Percentiles rank a stretch among this genome's conserved stretches.
Evolutionary conservation across 2,888 invertebrate genomes (phyloP).

Genomic region (Reticulitermes lucifugus): DNA sequence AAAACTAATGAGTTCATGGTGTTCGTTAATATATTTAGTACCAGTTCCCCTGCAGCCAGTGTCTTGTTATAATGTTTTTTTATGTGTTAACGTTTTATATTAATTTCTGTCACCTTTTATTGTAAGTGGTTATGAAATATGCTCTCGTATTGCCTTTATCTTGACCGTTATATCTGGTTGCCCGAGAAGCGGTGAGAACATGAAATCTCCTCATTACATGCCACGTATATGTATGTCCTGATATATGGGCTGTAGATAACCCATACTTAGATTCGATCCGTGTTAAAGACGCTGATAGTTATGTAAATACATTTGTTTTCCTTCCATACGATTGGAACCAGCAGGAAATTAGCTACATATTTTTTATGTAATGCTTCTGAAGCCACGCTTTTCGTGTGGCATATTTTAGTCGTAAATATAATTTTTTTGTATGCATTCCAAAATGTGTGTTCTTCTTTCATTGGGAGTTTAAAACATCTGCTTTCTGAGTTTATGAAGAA

Average conservation of each 20-base stretch:
- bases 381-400: too few species aligned
- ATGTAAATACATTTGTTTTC: background rate
- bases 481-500: too few species aligned
- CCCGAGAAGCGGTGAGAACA: background rate
- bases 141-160: conserved; percentile 1
- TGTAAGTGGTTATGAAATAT: conserved; percentile 29
- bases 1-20: background rate
- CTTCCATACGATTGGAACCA: background rate
- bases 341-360: background rate
- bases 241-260: background rate
- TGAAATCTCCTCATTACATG: background rate
- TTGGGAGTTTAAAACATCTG: too few species aligned
- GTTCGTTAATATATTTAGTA: background rate
- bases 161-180: background rate
- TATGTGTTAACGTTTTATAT: conserved; percentile 21
- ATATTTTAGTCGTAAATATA: too few species aligned
- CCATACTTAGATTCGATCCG: background rate
- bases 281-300: background rate
- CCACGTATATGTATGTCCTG: background rate
- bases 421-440: too few species aligned
- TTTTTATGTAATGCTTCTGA: background rate
- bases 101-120: conserved; percentile 35
- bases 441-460: too few species aligned
- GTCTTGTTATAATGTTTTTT: conserved; percentile 4
- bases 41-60: background rate